Conservation (phyloP, 1,140 invertebrate genomes). For the Kradibia gibbosae region DNA sequence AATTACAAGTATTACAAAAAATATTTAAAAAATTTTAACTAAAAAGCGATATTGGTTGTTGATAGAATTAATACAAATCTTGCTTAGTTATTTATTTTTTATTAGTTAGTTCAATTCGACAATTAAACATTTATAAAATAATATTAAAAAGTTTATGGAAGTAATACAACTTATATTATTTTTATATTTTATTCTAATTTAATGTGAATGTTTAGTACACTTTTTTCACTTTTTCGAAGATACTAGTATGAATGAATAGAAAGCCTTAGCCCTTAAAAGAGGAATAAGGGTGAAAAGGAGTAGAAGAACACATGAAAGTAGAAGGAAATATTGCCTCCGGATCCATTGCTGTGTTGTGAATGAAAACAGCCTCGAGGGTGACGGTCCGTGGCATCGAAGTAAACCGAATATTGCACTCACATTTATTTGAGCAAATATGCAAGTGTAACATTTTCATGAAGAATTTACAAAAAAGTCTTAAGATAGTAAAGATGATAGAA, state of each 20-base stretch:
- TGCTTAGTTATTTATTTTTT: too few species aligned
- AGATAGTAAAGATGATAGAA: neutral
- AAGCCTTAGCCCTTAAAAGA: too few species aligned
- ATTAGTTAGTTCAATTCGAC: too few species aligned
- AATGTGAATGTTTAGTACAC: too few species aligned
- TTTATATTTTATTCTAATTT: too few species aligned
- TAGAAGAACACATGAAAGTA: conserved; percentile 31
- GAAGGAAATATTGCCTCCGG: conserved; percentile 57
- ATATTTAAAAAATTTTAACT: too few species aligned
- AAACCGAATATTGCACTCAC: conserved; percentile 61
- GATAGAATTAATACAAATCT: too few species aligned
- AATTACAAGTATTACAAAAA: too few species aligned
- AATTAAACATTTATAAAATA: too few species aligned
- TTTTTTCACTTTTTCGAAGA: neutral
- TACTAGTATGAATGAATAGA: neutral
- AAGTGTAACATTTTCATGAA: neutral
- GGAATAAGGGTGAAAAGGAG: neutral
- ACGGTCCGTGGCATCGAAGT: conserved; percentile 62
- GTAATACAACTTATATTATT: too few species aligned
- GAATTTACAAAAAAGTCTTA: neutral
- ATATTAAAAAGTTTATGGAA: too few species aligned
- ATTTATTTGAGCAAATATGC: conserved; percentile 48
- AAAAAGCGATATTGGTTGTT: too few species aligned
- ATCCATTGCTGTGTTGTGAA: conserved; percentile 68
- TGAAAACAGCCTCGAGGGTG: conserved; percentile 64